phyloP scores from a whole-genome alignment of 2,797 vertebrate genomes.

The Peromyscus eremicus region DNA sequence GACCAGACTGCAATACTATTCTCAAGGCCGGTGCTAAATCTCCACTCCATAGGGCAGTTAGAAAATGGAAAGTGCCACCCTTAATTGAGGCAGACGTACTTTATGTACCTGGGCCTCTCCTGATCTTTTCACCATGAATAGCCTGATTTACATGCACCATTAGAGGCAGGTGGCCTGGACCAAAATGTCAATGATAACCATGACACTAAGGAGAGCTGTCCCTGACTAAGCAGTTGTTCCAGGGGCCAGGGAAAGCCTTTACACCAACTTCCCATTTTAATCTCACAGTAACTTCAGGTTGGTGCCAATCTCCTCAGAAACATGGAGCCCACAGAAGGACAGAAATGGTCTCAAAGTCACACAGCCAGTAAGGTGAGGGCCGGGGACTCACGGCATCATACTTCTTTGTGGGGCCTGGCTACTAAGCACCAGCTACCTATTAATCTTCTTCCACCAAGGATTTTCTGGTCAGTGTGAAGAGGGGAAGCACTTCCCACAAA shows the following conservation, averaged over 20 bases:
- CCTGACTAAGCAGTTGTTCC: too few species aligned
- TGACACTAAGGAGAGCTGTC: constrained; percentile 20
- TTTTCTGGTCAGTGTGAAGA: background rate
- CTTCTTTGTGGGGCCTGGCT: background rate
- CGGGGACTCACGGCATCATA: fast-evolving
- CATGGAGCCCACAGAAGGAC: constrained; percentile 8
- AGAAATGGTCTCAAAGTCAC: constrained; percentile 6
- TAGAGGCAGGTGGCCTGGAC: constrained; percentile 5
- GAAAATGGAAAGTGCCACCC: constrained; percentile 22
- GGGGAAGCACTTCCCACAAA: constrained; percentile 52
- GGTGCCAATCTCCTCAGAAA: background rate
- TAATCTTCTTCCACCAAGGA: background rate
- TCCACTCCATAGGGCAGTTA: background rate
- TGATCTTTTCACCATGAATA: background rate
- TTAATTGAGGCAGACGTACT: background rate
- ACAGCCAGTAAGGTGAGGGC: background rate
- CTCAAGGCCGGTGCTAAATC: background rate
- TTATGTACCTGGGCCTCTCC: constrained; percentile 4
- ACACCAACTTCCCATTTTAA: too few species aligned
- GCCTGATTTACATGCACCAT: constrained; percentile 53
- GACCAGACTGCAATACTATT: background rate
- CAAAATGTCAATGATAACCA: constrained; percentile 46
- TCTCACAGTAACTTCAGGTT: background rate
- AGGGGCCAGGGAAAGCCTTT: background rate
- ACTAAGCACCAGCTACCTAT: background rate